Evolutionary conservation across 2,113 vertebrate genomes (phyloP).

Genomic region (Orthonyx spaldingii): DNA sequence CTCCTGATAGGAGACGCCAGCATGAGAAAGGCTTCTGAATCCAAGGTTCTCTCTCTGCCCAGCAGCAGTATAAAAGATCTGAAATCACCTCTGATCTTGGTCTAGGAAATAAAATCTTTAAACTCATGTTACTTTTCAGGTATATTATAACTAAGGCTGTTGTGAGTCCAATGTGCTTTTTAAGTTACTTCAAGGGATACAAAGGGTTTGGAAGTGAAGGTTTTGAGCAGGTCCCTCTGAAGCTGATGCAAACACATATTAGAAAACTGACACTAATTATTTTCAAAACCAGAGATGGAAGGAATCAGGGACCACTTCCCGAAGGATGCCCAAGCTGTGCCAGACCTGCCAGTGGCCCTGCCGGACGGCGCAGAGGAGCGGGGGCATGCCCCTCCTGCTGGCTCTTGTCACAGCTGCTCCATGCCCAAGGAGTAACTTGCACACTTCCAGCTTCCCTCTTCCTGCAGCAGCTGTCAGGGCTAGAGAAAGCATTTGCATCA

Average conservation of each 20-base stretch:
- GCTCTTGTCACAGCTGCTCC: conserved; percentile 80
- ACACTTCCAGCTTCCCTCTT: conserved; percentile 90
- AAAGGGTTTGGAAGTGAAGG: not conserved
- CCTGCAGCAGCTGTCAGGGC: conserved; percentile 91
- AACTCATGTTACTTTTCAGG: not conserved
- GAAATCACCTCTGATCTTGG: not conserved
- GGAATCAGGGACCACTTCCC: rapidly evolving
- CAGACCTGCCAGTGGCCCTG: conserved; percentile 96
- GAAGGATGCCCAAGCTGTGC: rapidly evolving
- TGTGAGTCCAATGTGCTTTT: rapidly evolving
- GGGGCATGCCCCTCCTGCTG: conserved; percentile 84
- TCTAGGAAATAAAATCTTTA: not conserved
- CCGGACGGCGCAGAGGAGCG: conserved; percentile 88
- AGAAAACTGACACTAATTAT: not conserved
- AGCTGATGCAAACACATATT: rapidly evolving
- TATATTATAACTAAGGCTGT: not conserved
- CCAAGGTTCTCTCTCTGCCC: not conserved
- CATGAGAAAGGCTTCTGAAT: not conserved
- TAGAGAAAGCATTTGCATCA: conserved; percentile 31
- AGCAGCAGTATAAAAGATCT: not conserved
- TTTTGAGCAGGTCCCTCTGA: not conserved
- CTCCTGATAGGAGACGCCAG: not conserved
- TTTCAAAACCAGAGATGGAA: too few relatives aligned
- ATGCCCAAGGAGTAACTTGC: conserved; percentile 77
- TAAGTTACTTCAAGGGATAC: not conserved